Evolutionary conservation across 1,140 invertebrate species (phyloP), one percentile per base, ranked within the genome.

Genomic region (Calephelis virginiensis): DNA sequence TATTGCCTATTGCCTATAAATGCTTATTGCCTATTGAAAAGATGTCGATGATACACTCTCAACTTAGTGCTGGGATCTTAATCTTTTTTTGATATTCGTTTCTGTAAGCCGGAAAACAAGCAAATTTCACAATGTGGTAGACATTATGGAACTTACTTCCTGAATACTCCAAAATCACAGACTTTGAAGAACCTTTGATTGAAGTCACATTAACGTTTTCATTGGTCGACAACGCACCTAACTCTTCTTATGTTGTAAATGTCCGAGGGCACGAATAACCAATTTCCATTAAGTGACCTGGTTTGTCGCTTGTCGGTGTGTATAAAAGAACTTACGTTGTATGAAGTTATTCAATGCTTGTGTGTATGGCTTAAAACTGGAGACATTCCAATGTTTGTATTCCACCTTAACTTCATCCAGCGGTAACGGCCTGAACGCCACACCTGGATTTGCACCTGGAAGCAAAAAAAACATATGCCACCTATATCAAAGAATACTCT

Each of bases 391-490:
- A 5, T 60, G 37, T 8, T 63, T 64, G 61, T 76, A 75, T 1
- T 63, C 59, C 8, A 82, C 63, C 5, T 56, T 37, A 43, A 70
- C 46, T 5, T 69, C 73, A 4, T 73, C 64, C 0, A 48, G 49
- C 10, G 67, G 48, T 7, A 60, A 64, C 2, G 86, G 86, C 6
- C 86, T 72, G 13, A 65, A 79, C 8, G 82, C 73, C 8, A 89
- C 82, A 0, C 86, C 86, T 10, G 86, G 86, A 65, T 85, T 86
- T 5, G 71, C 71, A 38, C 85, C 85, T 88, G 79, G 11, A 80
- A 78, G 50, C 40, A 49, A 8, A 17, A 12, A 64, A 14, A 14
- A 6, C 14, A 9, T 12, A 38, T 49, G 12, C 11, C 17, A 49
- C n/a, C n/a, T 49, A 12, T 17, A 40, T 11, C 43, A 17, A 11